Evolutionary conservation across 1,140 invertebrate species (phyloP).

Genomic region (Platorchestia sp.): DNA sequence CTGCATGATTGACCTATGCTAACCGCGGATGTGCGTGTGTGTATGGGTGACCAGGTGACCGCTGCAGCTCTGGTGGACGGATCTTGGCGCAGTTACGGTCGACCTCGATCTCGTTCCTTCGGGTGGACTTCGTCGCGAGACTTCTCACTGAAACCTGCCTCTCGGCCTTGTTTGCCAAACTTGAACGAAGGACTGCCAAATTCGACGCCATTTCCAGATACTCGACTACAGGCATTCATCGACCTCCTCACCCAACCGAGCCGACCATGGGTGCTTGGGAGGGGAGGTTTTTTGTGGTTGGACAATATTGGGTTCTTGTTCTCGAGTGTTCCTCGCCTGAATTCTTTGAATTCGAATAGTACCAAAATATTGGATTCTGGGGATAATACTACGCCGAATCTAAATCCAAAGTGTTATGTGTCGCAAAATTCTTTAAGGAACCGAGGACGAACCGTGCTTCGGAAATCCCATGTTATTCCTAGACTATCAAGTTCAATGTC

Average conservation of each 20-base stretch:
- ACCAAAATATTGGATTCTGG: neutral
- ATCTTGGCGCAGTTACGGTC: neutral
- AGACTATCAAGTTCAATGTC: neutral
- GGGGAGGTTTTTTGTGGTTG: neutral
- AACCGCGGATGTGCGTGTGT: conserved; percentile 1
- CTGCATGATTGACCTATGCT: neutral
- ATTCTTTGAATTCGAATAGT: neutral
- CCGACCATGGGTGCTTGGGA: neutral
- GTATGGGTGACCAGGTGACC: conserved; percentile 14
- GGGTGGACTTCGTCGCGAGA: neutral
- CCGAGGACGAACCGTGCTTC: too few species aligned
- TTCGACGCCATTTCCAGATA: neutral
- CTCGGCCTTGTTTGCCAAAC: neutral
- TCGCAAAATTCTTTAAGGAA: neutral
- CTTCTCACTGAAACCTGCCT: neutral
- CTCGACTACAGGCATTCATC: neutral
- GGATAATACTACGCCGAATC: neutral
- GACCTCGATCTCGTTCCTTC: neutral
- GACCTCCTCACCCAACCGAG: neutral
- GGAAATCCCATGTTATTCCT: neutral
- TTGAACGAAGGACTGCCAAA: neutral
- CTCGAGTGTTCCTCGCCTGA: neutral
- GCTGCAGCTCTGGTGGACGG: neutral
- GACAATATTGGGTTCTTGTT: neutral
- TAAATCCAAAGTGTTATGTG: neutral